Percentiles rank a stretch among this genome's conserved stretches.
Conservation (phyloP, 2,888 invertebrate genomes). For the Tachina fera region DNA sequence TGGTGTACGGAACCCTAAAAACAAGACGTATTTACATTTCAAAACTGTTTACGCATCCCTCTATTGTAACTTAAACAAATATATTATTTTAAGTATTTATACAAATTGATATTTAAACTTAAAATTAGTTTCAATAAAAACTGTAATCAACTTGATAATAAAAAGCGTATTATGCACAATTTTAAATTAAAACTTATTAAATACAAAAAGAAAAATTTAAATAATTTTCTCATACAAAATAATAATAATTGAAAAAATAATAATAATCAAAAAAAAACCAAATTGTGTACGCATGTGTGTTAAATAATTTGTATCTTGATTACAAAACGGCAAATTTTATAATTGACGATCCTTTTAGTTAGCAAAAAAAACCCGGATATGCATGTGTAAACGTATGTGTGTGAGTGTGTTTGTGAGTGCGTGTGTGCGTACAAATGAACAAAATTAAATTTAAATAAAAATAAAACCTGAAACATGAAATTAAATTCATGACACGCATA, state of each 20-base stretch:
- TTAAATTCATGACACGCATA: constrained; percentile 54
- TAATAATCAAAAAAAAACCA: background rate
- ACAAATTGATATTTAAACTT: background rate
- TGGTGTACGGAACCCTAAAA: no score
- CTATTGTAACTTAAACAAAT: no score
- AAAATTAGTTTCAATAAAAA: constrained; percentile 19
- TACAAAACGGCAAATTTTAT: constrained; percentile 41
- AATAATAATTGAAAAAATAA: background rate
- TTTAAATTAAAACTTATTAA: background rate
- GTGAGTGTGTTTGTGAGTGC: background rate
- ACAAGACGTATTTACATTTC: no score
- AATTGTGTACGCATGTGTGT: background rate
- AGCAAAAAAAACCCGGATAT: background rate
- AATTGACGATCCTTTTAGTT: constrained; percentile 13
- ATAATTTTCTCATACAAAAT: constrained; percentile 18
- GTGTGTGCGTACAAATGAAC: background rate
- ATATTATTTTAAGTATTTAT: background rate
- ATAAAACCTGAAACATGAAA: constrained; percentile 26
- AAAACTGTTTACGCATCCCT: no score
- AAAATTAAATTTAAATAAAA: constrained; percentile 22
- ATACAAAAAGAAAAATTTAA: constrained; percentile 19
- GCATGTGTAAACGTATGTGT: no score
- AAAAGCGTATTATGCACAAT: constrained; percentile 13
- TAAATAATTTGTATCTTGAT: constrained; percentile 28
- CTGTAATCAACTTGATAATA: background rate